Percentiles rank a stretch among this genome's conserved stretches.
phyloP scores from a whole-genome alignment of 2,888 invertebrate genomes.

The Hyppa rectilinea region DNA sequence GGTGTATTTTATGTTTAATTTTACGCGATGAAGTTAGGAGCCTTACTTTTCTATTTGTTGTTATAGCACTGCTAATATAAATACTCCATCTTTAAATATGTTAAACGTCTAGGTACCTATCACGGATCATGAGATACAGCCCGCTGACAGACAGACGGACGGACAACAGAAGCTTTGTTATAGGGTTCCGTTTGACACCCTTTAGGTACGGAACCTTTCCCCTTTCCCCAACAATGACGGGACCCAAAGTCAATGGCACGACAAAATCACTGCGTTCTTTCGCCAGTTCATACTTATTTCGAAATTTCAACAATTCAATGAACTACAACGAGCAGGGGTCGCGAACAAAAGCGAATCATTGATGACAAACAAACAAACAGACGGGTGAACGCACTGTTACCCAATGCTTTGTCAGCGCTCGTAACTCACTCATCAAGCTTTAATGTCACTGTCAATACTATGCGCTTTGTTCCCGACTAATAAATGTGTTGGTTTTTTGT shows the following conservation, averaged over 20 bases:
- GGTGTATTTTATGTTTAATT: no score
- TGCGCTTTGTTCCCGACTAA: slow-evolving; percentile 34
- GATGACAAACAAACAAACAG: slow-evolving; percentile 66
- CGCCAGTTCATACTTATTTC: slow-evolving; percentile 31
- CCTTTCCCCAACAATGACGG: slow-evolving; percentile 21
- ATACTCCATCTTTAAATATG: no score
- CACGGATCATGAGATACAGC: no score
- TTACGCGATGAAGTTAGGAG: no score
- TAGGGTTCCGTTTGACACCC: no score
- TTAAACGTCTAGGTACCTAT: no score
- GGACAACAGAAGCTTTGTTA: no score
- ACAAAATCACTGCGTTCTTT: slow-evolving; percentile 26
- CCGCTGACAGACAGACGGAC: no score
- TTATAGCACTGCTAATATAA: no score
- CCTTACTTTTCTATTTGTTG: no score
- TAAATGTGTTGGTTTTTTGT: slow-evolving; percentile 27
- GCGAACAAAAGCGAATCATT: slow-evolving; percentile 70
- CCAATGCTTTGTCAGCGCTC: slow-evolving; percentile 64
- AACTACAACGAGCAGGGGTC: slow-evolving; percentile 66
- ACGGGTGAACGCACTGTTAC: slow-evolving; percentile 74
- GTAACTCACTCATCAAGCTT: slow-evolving; percentile 68
- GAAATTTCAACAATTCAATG: slow-evolving; percentile 65
- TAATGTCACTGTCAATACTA: slow-evolving; percentile 76
- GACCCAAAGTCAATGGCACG: slow-evolving; percentile 48
- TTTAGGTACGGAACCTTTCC: no score